Conservation (phyloP, 1,140 invertebrate species). For the Conus betulinus region DNA sequence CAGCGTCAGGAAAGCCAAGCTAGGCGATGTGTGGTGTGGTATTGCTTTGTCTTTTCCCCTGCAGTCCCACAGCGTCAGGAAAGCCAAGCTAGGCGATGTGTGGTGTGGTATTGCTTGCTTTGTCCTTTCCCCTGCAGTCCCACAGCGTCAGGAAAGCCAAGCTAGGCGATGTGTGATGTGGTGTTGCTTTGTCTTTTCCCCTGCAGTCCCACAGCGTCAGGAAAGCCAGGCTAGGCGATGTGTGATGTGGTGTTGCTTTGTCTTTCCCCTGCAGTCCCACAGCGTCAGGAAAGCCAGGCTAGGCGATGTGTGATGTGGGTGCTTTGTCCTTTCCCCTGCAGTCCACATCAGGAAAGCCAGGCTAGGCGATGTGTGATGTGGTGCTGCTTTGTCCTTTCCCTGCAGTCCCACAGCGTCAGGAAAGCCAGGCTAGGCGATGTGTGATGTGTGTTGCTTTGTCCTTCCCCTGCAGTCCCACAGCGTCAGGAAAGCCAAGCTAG, state of each 20-base stretch:
- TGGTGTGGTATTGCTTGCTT: too few species aligned
- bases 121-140: conserved; percentile 45
- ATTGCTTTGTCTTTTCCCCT: conserved; percentile 20
- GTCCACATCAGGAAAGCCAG: conserved; percentile 48
- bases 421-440: conserved; percentile 27
- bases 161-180: too few species aligned
- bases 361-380: too few species aligned
- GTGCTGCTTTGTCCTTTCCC: not conserved
- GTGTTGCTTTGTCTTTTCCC: conserved; percentile 22
- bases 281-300: conserved; percentile 48
- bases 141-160: conserved; percentile 47
- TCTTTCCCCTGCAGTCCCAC: conserved; percentile 47
- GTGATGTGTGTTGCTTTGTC: not conserved
- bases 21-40: too few species aligned
- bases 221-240: conserved; percentile 28
- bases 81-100: conserved; percentile 19
- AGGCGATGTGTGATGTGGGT: too few species aligned
- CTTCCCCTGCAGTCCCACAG: conserved; percentile 48
- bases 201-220: conserved; percentile 49
- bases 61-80: conserved; percentile 51
- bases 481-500: conserved; percentile 43
- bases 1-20: conserved; percentile 46
- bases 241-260: too few species aligned
- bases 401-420: conserved; percentile 50
- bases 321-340: conserved; percentile 37